phyloP scores from a whole-genome alignment of 2,888 invertebrate species.

The Pristionchus japonicus region DNA sequence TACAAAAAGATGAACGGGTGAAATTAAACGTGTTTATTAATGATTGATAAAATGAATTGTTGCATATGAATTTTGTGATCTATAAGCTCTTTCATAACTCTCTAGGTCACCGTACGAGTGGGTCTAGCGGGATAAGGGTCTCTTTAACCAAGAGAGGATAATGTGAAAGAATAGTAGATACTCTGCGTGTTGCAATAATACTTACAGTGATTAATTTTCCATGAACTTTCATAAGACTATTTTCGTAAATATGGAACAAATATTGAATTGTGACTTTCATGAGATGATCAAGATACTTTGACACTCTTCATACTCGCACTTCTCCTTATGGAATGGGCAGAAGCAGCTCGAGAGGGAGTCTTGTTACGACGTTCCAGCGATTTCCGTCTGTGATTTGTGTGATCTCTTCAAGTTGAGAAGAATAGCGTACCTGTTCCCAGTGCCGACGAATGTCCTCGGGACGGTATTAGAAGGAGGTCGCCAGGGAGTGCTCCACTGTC shows the following conservation, averaged over 20 bases:
- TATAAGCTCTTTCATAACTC: slow-evolving; percentile 7
- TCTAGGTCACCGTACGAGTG: neutral
- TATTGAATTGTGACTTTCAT: too few relatives aligned
- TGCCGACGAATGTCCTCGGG: slow-evolving; percentile 14
- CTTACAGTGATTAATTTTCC: too few relatives aligned
- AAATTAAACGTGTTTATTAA: neutral
- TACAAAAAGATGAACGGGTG: neutral
- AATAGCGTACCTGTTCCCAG: neutral
- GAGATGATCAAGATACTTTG: neutral
- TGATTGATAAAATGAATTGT: neutral
- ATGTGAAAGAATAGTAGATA: too few relatives aligned
- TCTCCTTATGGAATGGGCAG: slow-evolving; percentile 29
- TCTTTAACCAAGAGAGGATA: too few relatives aligned
- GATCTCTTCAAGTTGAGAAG: neutral
- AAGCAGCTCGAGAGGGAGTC: neutral
- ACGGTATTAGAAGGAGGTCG: slow-evolving; percentile 34
- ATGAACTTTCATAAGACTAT: too few relatives aligned
- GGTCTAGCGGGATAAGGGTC: neutral
- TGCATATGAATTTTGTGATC: slow-evolving; percentile 23
- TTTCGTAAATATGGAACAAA: too few relatives aligned
- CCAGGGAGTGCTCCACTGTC: slow-evolving; percentile 40
- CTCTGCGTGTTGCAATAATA: too few relatives aligned
- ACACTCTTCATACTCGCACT: slow-evolving; percentile 39
- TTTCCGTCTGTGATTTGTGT: neutral
- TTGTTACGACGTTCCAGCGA: slow-evolving; percentile 26